Evolutionary conservation across 2,888 invertebrate genomes (phyloP).

Genomic region (Macrosoma leucophasiata): DNA sequence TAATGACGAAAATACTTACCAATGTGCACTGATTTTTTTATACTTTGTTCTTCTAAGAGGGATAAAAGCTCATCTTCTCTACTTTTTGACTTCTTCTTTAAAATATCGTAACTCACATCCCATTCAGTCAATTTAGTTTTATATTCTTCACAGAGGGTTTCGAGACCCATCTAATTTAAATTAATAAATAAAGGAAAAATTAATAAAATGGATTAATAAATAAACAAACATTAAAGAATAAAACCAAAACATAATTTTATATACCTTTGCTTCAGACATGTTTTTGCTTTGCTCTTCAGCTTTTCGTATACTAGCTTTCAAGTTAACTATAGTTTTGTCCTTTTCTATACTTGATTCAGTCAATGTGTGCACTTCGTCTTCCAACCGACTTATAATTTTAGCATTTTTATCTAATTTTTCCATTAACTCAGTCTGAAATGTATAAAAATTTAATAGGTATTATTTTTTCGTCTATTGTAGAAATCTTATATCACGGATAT

Average conservation of each 20-base stretch:
- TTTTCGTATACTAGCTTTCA: conserved; percentile 37
- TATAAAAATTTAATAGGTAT: too few relatives aligned
- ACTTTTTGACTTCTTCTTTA: conserved; percentile 63
- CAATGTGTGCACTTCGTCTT: conserved; percentile 45
- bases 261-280: conserved; percentile 26
- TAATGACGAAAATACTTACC: conserved; percentile 31
- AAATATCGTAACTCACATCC: conserved; percentile 71
- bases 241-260: not conserved
- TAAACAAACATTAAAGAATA: conserved; percentile 2
- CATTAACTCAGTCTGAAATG: conserved; percentile 54
- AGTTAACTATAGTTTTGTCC: conserved; percentile 41
- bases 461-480: too few relatives aligned
- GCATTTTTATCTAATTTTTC: conserved; percentile 57
- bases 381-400: conserved; percentile 36
- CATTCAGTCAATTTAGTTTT: conserved; percentile 54
- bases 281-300: conserved; percentile 24
- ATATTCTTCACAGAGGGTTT: conserved; percentile 39
- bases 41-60: conserved; percentile 50
- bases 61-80: conserved; percentile 74
- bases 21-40: conserved; percentile 33
- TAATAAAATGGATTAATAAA: too few relatives aligned
- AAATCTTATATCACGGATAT: too few relatives aligned
- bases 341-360: conserved; percentile 38
- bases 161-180: conserved; percentile 40
- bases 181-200: too few relatives aligned